Evolutionary conservation across 2,797 vertebrate species (phyloP), one percentile per base, ranked within the genome.

Genomic region (Lepus townsendii): DNA sequence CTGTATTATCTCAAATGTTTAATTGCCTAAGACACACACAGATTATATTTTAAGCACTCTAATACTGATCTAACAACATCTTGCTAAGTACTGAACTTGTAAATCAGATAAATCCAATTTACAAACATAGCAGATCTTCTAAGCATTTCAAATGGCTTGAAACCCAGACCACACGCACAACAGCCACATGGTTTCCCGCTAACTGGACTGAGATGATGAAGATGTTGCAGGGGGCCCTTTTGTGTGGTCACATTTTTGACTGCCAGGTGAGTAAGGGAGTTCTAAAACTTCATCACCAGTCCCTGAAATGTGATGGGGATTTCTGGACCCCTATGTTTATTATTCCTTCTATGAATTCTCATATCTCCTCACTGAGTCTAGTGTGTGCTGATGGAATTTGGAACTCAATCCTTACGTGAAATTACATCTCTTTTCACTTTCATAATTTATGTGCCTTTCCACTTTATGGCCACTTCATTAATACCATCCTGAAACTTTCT

Each of bases 41-140:
- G 35, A 42, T 82, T 93, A 92, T n/a, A 68, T 76, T 95, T 90
- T 69, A 90, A 90, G 60, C 75, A 68, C 19, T 26, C 54, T 83
- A 83, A 78, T 71, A 73, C 38, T 90, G n/a, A 50, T 72, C 17
- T 88, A 42, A 88, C 47, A 68, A n/a, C 30, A 83, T 72, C 14
- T 83, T 78, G 7, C 47, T 82, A 82, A 83, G 35, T 50, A 50
- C 11, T 30, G 32, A n/a, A 66, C 13, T 86, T 88, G 68, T 83
- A 83, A 78, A 83, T 82, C 38, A 54, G 72, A 71, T 66, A 88
- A 94, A 69, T 76, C 35, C 88, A 35, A 85, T 47, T 95, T 65
- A n/a, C 14, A 75, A 87, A 84, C 30, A n/a, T 3, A 57, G 27
- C 68, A 79, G 65, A 54, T 62, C 19, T 42, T 60, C 26, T 16